Conservation (phyloP, 2,113 vertebrate species). For the Coracopsis vasa region DNA sequence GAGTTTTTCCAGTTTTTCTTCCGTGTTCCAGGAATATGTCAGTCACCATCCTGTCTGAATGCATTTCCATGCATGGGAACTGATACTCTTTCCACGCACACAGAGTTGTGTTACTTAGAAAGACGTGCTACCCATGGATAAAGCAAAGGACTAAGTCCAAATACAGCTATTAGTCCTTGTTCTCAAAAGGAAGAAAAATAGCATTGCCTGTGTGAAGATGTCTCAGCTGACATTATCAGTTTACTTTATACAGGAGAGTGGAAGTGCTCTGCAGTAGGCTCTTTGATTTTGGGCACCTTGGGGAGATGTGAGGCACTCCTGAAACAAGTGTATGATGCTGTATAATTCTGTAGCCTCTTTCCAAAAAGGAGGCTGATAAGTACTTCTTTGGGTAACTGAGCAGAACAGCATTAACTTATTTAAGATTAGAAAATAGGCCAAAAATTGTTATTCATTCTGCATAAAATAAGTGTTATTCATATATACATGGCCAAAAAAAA, state of each 20-base stretch:
- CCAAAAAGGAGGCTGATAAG: not conserved
- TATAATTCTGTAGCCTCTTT: not conserved
- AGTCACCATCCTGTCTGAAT: not conserved
- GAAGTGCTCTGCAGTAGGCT: not conserved
- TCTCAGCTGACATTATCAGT: not conserved
- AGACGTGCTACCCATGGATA: not conserved
- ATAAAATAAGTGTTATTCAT: not conserved
- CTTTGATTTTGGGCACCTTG: not conserved
- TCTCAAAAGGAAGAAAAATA: not conserved
- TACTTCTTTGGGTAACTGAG: not conserved
- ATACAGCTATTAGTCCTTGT: not conserved
- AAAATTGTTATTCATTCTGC: not conserved
- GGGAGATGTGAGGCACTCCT: not conserved
- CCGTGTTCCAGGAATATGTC: not conserved
- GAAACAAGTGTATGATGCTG: not conserved
- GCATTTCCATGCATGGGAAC: not conserved
- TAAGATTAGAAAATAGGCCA: not conserved
- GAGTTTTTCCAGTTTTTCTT: not conserved
- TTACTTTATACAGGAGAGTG: not conserved
- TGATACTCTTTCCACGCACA: not conserved
- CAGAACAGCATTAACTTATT: not conserved
- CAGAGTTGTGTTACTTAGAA: not conserved
- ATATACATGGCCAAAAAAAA: not conserved
- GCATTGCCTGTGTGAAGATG: not conserved
- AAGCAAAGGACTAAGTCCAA: not conserved